A percentile compares a stretch with the other conserved stretches of the same genome.
Conservation (phyloP, 2,888 invertebrate species). For the Synanthedon tipuliformis region DNA sequence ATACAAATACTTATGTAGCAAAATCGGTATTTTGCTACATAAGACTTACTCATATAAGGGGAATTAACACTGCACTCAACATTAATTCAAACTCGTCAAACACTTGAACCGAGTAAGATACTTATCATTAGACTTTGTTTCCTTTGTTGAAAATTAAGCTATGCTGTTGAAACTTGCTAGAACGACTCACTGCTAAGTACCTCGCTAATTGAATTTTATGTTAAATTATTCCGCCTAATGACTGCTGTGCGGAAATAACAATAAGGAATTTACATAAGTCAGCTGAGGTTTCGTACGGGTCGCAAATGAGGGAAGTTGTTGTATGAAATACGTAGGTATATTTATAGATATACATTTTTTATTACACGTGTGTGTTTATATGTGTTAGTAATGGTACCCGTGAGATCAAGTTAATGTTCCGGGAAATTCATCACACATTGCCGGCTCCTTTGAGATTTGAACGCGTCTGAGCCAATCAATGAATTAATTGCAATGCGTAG, state of each 20-base stretch:
- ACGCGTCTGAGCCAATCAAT: neutral
- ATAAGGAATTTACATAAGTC: constrained; percentile 6
- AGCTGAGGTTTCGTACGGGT: neutral
- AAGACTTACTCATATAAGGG: no score
- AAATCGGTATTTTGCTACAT: no score
- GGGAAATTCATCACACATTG: neutral
- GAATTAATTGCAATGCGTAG: neutral
- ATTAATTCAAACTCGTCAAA: neutral
- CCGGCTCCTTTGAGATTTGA: neutral
- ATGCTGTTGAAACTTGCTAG: constrained; percentile 19
- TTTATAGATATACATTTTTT: no score
- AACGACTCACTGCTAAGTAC: constrained; percentile 31
- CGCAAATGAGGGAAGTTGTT: neutral
- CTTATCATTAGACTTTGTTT: neutral
- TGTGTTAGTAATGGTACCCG: neutral
- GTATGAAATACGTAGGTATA: neutral
- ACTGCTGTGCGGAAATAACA: constrained; percentile 19
- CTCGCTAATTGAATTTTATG: constrained; percentile 36
- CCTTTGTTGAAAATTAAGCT: neutral
- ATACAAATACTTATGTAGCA: no score
- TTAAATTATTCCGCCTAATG: constrained; percentile 36
- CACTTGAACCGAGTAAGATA: neutral
- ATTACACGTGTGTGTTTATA: neutral
- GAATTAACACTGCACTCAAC: neutral
- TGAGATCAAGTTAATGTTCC: neutral